phyloP scores from a whole-genome alignment of 2,113 vertebrate species.

The Cricetomys ansorgei region DNA sequence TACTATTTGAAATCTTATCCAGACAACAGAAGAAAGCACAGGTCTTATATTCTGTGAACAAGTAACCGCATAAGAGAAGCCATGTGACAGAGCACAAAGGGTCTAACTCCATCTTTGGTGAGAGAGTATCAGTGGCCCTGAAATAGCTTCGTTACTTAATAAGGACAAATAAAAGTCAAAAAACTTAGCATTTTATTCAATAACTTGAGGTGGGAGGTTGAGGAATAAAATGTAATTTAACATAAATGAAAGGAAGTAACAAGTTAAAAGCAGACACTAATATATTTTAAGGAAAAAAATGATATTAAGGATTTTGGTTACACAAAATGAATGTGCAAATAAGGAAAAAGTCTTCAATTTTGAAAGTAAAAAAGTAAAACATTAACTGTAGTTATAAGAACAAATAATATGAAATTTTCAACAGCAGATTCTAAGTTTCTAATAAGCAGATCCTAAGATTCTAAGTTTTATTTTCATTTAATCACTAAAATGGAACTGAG shows the following conservation, averaged over 20 bases:
- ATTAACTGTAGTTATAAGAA: background rate
- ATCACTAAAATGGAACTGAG: background rate
- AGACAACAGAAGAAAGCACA: background rate
- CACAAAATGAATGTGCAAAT: background rate
- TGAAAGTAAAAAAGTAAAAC: constrained; percentile 4
- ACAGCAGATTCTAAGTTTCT: no score
- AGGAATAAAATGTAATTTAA: background rate
- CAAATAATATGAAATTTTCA: background rate
- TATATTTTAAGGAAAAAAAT: background rate
- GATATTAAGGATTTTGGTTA: background rate
- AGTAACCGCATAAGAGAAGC: background rate
- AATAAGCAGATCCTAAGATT: no score
- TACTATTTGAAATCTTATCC: background rate
- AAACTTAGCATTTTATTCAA: constrained; percentile 34
- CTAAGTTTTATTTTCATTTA: background rate
- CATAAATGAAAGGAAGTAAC: background rate
- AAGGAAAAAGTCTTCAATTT: constrained; percentile 5
- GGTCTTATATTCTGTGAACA: background rate
- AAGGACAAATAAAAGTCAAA: constrained; percentile 39
- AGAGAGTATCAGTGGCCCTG: background rate
- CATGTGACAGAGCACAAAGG: background rate
- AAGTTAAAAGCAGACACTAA: background rate
- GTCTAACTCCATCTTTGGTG: background rate
- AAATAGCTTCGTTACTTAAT: constrained; percentile 4
- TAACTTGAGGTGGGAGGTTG: background rate